phyloP scores from a whole-genome alignment of 2,113 vertebrate species.

The Ahaetulla prasina region DNA sequence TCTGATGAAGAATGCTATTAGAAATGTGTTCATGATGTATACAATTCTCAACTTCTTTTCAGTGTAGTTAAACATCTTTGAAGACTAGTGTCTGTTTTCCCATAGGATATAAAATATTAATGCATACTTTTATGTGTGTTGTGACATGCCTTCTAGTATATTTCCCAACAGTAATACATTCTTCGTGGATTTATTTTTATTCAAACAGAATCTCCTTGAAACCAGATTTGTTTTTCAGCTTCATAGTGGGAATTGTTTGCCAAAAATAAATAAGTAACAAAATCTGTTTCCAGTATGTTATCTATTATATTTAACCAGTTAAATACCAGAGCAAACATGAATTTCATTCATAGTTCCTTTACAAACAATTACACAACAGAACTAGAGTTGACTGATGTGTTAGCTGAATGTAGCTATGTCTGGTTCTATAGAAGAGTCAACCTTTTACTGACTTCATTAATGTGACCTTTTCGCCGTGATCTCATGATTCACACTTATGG shows the following conservation, averaged over 20 bases:
- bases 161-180: slow-evolving; percentile 25
- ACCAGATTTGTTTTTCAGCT: slow-evolving; percentile 10
- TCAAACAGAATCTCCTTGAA: slow-evolving; percentile 36
- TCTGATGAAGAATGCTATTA: slow-evolving; percentile 34
- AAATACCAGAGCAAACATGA: slow-evolving; percentile 4
- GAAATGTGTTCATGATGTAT: slow-evolving; percentile 24
- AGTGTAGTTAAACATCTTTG: slow-evolving; percentile 31
- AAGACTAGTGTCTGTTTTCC: slow-evolving; percentile 20
- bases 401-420: neutral
- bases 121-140: slow-evolving; percentile 33
- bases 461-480: neutral
- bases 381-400: neutral
- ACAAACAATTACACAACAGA: neutral
- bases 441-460: neutral
- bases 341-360: neutral
- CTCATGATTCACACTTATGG: neutral
- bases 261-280: slow-evolving; percentile 29
- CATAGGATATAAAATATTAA: slow-evolving; percentile 39
- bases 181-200: slow-evolving; percentile 37
- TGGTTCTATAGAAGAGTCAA: neutral
- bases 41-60: slow-evolving; percentile 12
- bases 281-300: slow-evolving; percentile 1
- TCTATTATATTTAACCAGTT: neutral
- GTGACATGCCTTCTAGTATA: slow-evolving; percentile 32
- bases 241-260: slow-evolving; percentile 28